phyloP scores from a whole-genome alignment of 2,113 vertebrate species.

The Pycnonotus jocosus region DNA sequence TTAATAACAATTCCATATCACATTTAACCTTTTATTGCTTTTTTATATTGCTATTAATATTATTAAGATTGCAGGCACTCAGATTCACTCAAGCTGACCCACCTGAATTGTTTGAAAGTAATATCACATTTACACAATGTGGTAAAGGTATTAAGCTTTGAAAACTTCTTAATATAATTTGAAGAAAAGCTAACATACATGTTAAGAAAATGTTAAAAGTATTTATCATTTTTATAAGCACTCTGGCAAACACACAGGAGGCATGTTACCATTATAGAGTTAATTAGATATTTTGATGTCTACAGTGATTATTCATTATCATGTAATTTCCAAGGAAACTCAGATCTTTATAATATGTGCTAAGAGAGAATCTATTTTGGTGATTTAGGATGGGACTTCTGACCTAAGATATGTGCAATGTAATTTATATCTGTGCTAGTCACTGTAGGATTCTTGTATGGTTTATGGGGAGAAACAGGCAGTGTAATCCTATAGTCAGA shows the following conservation, averaged over 20 bases:
- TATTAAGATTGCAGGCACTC: not conserved
- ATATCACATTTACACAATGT: not conserved
- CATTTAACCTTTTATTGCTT: not conserved
- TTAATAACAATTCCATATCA: not conserved
- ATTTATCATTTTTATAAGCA: not conserved
- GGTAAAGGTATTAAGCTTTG: not conserved
- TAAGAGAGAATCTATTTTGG: not conserved
- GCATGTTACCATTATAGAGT: not conserved
- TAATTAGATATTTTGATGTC: not conserved
- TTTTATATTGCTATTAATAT: not conserved
- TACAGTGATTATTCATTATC: not conserved
- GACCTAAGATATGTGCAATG: not conserved
- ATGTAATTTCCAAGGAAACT: not conserved
- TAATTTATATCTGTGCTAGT: not conserved
- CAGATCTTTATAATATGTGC: not conserved
- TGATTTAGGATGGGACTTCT: constrained; percentile 6
- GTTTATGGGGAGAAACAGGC: not conserved
- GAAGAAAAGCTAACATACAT: not conserved
- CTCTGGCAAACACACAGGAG: not conserved
- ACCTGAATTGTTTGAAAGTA: not conserved
- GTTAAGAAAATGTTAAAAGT: not conserved
- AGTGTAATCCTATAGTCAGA: not conserved
- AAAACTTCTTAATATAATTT: not conserved
- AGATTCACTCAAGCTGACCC: not conserved
- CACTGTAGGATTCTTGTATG: not conserved